Evolutionary conservation across 2,113 vertebrate species (phyloP), one percentile per base, ranked within the genome.

Genomic region (Malurus elegans): DNA sequence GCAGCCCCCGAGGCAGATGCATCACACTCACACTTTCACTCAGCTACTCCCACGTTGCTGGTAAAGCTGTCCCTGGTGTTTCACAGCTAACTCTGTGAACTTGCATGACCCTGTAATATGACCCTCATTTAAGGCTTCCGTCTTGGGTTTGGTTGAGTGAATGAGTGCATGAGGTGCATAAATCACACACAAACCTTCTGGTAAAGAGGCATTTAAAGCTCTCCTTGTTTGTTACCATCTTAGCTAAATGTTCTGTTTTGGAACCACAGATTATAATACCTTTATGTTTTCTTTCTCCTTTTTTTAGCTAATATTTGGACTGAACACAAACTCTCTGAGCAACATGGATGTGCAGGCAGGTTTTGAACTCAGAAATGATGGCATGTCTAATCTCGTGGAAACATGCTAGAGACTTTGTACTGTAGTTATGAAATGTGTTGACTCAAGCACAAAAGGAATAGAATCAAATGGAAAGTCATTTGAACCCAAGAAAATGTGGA

Each of bases 41-140:
- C n/a, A 28, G 36, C 58, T 92, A 14, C 71, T 83, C 21, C 31
- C 26, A 6, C 2, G 5, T 0, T 32, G 40, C 70, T 47, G 29
- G 61, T 67, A 51, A 64, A 82, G 51, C 29, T 15, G 6, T 36
- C 11, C n/a, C 53, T 74, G 47, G 14, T 26, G 31, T 18, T 82
- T 67, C 67, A 44, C 2, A 17, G 18, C 50, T 54, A 14, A 20
- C 18, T 87, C 57, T 60, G 4, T 61, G 69, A 53, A 38, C 58
- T n/a, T 32, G 1, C 19, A 0, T 50, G 42, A 58, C 51, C 38
- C 38, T 2, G 2, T 62, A 62, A 19, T 2, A 4, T 13, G 26
- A 56, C 12, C 14, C 9, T 10, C 3, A 0, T 54, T 45, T 19
- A 28, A 54, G 32, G 26, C 32, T 62, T 53, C 56, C 79, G 44